Percentiles rank a stretch among this genome's conserved stretches.
phyloP scores from a whole-genome alignment of 1,140 invertebrate species.

The Drosophila bocqueti region DNA sequence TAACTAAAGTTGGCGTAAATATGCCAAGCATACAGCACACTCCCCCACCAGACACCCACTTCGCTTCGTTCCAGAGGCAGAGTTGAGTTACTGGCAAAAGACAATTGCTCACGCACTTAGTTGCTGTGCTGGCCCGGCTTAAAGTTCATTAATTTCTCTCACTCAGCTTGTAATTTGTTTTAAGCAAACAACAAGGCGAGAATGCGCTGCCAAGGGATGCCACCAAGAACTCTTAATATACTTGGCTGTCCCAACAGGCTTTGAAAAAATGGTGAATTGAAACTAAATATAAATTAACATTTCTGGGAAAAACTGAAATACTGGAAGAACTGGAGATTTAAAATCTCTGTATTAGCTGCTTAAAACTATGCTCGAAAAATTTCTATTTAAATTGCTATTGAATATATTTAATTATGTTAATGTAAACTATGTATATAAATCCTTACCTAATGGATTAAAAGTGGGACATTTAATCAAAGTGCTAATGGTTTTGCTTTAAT shows the following conservation, averaged over 20 bases:
- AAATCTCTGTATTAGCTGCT: background rate
- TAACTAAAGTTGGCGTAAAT: slow-evolving; percentile 83
- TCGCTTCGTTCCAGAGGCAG: background rate
- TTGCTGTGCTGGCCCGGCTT: slow-evolving; percentile 35
- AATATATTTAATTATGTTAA: background rate
- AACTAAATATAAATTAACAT: background rate
- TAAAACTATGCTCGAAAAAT: background rate
- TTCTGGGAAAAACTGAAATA: background rate
- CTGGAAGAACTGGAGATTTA: background rate
- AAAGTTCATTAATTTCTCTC: slow-evolving; percentile 52
- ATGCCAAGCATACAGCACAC: slow-evolving; percentile 65
- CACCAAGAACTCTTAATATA: background rate
- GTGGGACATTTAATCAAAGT: too few species aligned
- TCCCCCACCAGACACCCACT: background rate
- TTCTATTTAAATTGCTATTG: background rate
- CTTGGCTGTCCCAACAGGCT: background rate
- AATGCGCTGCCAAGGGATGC: slow-evolving; percentile 7
- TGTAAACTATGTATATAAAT: background rate
- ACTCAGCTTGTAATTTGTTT: slow-evolving; percentile 26
- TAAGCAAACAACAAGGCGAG: slow-evolving; percentile 29
- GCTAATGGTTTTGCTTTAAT: too few species aligned
- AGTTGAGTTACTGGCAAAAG: slow-evolving; percentile 60
- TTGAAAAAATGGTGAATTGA: background rate
- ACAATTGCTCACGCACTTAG: slow-evolving; percentile 68
- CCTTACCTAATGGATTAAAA: too few species aligned